Percentiles rank a stretch among this genome's conserved stretches.
These are phyloP conservation scores for Melanotaenia nigrans DNA, from an alignment of 2,797 vertebrate species.

Conservation along the genomic window DNA sequence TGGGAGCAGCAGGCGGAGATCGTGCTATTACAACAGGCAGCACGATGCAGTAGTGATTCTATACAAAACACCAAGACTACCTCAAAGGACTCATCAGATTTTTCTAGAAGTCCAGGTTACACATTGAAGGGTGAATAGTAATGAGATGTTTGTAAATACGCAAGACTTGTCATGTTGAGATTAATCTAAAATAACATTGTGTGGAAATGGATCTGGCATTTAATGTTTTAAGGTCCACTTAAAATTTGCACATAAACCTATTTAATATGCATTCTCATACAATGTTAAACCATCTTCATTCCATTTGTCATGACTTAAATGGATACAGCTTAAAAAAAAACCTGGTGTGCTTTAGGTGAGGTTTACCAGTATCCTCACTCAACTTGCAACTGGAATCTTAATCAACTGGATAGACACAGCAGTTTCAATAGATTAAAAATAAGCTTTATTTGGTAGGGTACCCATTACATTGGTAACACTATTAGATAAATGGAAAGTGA, in stretches of 20 bases:
- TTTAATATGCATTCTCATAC: background rate
- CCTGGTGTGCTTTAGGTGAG: background rate
- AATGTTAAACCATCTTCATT: background rate
- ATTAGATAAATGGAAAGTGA: conserved; percentile 84
- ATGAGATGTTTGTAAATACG: background rate
- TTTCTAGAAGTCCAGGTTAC: background rate
- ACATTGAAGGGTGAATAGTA: background rate
- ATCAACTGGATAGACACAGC: conserved; percentile 2
- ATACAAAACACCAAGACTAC: background rate
- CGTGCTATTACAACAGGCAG: background rate
- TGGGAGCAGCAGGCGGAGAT: conserved; percentile 32
- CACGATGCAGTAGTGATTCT: background rate
- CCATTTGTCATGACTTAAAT: background rate
- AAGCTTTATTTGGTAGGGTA: conserved; percentile 88
- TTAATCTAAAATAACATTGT: background rate
- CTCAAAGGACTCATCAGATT: background rate
- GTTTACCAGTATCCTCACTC: background rate
- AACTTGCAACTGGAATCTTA: background rate
- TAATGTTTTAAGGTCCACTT: background rate
- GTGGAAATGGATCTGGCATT: background rate
- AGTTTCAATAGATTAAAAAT: conserved; percentile 36
- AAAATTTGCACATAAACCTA: background rate
- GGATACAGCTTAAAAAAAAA: background rate
- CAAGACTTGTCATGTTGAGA: background rate
- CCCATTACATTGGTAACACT: conserved; percentile 87